These are phyloP conservation scores for Olivierus martensii DNA, from an alignment of 1,140 invertebrate species.

Conservation along the genomic window DNA sequence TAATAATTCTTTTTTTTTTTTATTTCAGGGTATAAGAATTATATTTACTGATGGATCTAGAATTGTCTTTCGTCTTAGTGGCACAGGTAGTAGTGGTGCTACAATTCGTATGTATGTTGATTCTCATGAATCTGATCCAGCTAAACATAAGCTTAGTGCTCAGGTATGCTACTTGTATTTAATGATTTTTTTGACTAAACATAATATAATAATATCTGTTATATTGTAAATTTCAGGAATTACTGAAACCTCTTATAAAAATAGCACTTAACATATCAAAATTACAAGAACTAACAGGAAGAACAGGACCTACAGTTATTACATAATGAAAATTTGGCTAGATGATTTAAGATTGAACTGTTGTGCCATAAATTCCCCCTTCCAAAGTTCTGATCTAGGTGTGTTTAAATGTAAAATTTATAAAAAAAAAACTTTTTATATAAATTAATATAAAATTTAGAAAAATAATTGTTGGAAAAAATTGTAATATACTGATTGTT, in stretches of 20 bases:
- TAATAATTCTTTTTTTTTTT: constrained; percentile 15
- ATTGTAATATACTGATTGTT: no score
- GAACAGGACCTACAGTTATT: constrained; percentile 86
- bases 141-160: constrained; percentile 52
- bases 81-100: constrained; percentile 93
- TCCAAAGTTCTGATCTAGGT: no score
- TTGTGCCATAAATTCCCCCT: no score
- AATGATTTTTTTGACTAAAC: background rate
- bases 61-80: constrained; percentile 84
- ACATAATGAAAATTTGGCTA: constrained; percentile 49
- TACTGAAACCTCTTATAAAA: constrained; percentile 75
- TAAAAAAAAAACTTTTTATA: no score
- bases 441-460: no score
- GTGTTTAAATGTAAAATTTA: no score
- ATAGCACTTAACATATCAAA: constrained; percentile 76
- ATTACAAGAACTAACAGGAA: constrained; percentile 68
- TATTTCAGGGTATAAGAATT: constrained; percentile 70
- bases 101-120: constrained; percentile 92
- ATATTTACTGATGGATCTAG: constrained; percentile 87
- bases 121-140: constrained; percentile 55
- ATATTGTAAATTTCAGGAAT: constrained; percentile 31
- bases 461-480: no score
- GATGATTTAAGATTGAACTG: no score
- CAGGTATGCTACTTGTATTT: constrained; percentile 36
- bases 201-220: no score